phyloP scores from a whole-genome alignment of 2,113 vertebrate species.

The Xyliphius kryptos region DNA sequence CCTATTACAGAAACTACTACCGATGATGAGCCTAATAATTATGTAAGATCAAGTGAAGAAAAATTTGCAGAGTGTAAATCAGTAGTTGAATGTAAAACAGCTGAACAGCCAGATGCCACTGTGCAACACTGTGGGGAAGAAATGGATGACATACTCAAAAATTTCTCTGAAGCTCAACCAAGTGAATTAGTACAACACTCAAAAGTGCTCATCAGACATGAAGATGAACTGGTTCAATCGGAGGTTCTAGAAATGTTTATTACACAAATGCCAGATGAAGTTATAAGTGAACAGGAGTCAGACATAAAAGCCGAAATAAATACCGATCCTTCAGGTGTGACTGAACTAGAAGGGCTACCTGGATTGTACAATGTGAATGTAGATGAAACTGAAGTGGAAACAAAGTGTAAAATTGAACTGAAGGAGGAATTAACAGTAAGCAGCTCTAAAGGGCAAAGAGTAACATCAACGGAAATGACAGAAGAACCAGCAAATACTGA shows the following conservation, averaged over 20 bases:
- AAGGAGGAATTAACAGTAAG: neutral
- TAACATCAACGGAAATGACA: neutral
- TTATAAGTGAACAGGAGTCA: conserved; percentile 4
- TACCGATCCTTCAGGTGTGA: neutral
- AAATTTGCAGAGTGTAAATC: neutral
- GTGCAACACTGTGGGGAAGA: conserved; percentile 22
- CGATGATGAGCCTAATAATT: neutral
- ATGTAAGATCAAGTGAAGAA: neutral
- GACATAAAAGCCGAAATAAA: neutral
- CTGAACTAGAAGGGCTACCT: neutral
- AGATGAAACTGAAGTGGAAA: conserved; percentile 17
- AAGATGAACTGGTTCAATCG: neutral
- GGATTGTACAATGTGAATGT: conserved; percentile 7
- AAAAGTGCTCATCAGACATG: neutral
- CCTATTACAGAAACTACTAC: neutral
- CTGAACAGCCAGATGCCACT: neutral
- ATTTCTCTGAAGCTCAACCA: conserved; percentile 11
- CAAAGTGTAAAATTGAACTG: neutral
- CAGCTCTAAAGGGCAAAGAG: neutral
- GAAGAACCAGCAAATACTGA: conserved; percentile 6
- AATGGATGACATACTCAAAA: neutral
- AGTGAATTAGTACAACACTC: neutral
- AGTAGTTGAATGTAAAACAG: conserved; percentile 4
- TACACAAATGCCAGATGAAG: neutral
- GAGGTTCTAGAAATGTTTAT: neutral